Conservation (phyloP, 1,140 invertebrate species). For the Condylostylus longicornis region DNA sequence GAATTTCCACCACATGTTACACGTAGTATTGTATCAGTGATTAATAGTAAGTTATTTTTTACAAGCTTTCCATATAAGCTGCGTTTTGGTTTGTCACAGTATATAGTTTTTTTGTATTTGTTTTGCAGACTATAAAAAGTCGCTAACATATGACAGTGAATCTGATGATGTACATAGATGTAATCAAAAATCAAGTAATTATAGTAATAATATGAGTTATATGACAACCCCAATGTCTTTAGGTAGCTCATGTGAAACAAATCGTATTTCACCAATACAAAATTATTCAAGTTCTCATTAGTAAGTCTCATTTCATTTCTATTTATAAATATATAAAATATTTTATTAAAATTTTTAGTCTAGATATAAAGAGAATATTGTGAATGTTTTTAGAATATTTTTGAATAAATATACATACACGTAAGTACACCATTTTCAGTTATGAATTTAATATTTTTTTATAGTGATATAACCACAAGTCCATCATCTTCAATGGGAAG, state of each 20-base stretch:
- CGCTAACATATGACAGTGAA: constrained; percentile 4
- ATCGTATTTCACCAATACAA: not conserved
- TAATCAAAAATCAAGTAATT: too few species aligned
- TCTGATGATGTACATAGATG: constrained; percentile 3
- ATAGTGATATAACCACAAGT: constrained; percentile 24
- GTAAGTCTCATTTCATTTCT: constrained; percentile 1
- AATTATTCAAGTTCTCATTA: constrained; percentile 1
- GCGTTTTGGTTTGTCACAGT: not conserved
- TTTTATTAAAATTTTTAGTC: too few species aligned
- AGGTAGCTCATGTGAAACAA: constrained; percentile 4
- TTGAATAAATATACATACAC: not conserved
- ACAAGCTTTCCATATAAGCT: not conserved
- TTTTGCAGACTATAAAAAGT: constrained; percentile 2
- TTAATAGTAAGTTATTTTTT: constrained; percentile 54
- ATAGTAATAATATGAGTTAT: not conserved
- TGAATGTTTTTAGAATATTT: not conserved
- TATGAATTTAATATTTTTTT: too few species aligned
- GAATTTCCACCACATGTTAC: constrained; percentile 81
- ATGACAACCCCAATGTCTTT: not conserved
- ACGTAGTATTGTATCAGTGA: constrained; percentile 65
- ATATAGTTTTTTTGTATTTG: too few species aligned
- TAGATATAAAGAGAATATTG: too few species aligned
- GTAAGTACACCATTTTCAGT: not conserved
- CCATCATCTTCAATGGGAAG: constrained; percentile 30
- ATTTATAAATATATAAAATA: not conserved